A percentile compares a stretch with the other conserved stretches of the same genome.
Conservation (phyloP, 2,888 invertebrate genomes). For the Phyllotreta striolata region DNA sequence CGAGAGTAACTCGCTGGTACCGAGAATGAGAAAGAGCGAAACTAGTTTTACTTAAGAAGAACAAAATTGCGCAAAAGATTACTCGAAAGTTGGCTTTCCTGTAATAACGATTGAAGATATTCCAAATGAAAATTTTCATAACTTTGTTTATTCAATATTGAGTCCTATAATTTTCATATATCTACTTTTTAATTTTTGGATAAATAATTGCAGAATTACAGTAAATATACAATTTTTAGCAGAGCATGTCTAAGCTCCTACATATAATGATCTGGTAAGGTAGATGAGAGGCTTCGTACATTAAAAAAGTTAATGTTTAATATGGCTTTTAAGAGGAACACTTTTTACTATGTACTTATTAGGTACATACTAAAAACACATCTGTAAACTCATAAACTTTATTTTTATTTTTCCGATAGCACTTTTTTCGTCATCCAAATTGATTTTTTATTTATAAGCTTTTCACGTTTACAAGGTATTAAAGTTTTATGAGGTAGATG, state of each 20-base stretch:
- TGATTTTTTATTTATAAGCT: constrained; percentile 1
- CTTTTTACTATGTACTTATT: background rate
- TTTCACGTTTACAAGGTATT: background rate
- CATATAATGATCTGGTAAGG: too few relatives aligned
- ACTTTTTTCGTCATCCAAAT: constrained; percentile 5
- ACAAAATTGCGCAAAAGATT: constrained; percentile 44
- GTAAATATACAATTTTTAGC: too few relatives aligned
- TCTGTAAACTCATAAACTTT: constrained; percentile 2
- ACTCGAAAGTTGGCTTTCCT: constrained; percentile 42
- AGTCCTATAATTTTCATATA: too few relatives aligned
- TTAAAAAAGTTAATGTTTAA: too few relatives aligned
- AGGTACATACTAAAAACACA: background rate
- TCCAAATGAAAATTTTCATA: constrained; percentile 32
- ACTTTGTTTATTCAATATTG: too few relatives aligned
- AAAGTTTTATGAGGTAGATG: too few relatives aligned
- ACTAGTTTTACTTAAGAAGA: constrained; percentile 44
- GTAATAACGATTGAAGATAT: constrained; percentile 37
- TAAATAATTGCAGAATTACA: too few relatives aligned
- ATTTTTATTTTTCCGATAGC: constrained; percentile 1
- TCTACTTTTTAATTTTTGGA: too few relatives aligned
- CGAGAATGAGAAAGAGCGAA: constrained; percentile 34
- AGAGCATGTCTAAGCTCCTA: too few relatives aligned
- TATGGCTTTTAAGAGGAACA: background rate
- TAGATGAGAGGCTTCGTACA: too few relatives aligned
- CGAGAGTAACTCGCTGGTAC: constrained; percentile 11